Evolutionary conservation across 2,797 vertebrate genomes (phyloP), one percentile per base, ranked within the genome.

Genomic region (Xiphorhynchus erythropygius): DNA sequence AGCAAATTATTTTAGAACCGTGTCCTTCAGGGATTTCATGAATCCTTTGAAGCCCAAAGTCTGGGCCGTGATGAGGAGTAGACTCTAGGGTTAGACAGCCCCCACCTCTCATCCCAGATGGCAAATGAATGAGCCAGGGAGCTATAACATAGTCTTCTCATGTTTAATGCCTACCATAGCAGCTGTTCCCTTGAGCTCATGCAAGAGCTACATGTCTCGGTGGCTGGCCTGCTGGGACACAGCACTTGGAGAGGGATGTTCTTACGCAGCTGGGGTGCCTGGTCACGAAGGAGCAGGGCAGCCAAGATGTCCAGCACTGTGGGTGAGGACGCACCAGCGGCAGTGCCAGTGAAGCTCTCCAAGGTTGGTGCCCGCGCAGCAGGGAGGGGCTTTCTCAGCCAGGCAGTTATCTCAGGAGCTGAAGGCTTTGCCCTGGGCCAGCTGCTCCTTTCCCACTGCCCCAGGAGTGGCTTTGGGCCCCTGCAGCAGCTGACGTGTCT

Each of bases 381-480:
- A 62, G 90, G 85, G 50, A 84, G 77, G 68, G 68, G 41, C 52
- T 87, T 27, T 73, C 32, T 73, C 13, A 33, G 79, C 33, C n/a
- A 47, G 59, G 59, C 3, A 10, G 18, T 97, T 97, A 96, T 97
- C 97, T 94, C 50, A 18, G 57, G 67, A 91, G 59, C 56, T 93
- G 89, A 96, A 96, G 84, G 62, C 76, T 85, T 83, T 7, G 7
- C 39, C 19, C 28, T 49, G 62, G 44, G 39, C 78, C 98, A 98
- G 96, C 89, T 98, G 98, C 91, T 89, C 19, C 16, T 10, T 97
- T 98, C 98, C 96, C 98, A 98, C 76, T 4, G 1, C 8, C 21
- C 37, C 5, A 19, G 59, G 17, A 53, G 60, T 24, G 37, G 30
- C 24, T 42, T 25, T 5, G 18, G 32, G 30, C 17, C 46, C 41